A percentile compares a stretch with the other conserved stretches of the same genome.
Conservation (phyloP, 64 coral and sea anemone genomes). For the Acropora tenuis region DNA sequence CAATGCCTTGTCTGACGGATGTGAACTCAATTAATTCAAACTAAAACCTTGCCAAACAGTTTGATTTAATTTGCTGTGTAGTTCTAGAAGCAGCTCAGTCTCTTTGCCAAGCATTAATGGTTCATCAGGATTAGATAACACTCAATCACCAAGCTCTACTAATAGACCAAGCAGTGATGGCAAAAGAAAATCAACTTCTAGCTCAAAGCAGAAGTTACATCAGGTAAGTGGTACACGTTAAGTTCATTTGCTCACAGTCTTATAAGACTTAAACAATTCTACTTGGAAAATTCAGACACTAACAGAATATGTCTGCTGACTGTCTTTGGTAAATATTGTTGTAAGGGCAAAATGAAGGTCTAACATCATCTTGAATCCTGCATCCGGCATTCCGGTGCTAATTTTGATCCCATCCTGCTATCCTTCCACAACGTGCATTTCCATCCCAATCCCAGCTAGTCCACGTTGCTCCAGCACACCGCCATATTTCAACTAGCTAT, state of each 20-base stretch:
- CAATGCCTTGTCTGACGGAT: too few relatives aligned
- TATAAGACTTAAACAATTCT: background rate
- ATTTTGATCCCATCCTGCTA: too few relatives aligned
- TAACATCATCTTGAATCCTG: background rate
- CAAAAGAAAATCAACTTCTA: conserved; percentile 71
- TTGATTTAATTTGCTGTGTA: background rate
- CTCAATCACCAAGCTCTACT: conserved; percentile 22
- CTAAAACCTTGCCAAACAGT: background rate
- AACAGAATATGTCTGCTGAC: too few relatives aligned
- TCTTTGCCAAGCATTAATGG: conserved; percentile 86
- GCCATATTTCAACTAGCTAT: too few relatives aligned
- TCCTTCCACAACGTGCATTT: too few relatives aligned
- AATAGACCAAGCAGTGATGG: conserved; percentile 95
- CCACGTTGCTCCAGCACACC: too few relatives aligned
- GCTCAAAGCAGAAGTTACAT: conserved; percentile 32
- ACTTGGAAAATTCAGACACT: too few relatives aligned
- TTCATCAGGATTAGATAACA: conserved; percentile 23
- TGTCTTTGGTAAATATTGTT: too few relatives aligned
- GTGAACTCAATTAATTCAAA: background rate
- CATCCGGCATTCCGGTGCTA: too few relatives aligned
- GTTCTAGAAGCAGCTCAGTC: conserved; percentile 71
- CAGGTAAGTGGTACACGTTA: background rate
- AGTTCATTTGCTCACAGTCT: background rate
- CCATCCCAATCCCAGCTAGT: too few relatives aligned
- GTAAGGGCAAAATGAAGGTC: too few relatives aligned